A percentile compares a stretch with the other conserved stretches of the same genome.
Conservation (phyloP, 2,797 vertebrate species). For the Sebastes paucispinis region DNA sequence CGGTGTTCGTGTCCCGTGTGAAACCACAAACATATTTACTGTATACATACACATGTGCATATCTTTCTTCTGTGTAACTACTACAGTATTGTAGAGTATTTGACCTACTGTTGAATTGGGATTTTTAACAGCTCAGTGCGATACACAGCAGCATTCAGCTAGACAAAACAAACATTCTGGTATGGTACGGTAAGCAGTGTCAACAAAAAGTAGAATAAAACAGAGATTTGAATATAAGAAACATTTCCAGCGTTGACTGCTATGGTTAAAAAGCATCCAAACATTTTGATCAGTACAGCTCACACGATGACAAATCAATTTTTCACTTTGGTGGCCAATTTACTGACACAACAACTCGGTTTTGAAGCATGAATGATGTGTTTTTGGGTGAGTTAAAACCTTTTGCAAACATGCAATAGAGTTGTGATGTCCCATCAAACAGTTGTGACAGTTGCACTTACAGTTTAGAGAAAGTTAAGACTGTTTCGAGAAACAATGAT, state of each 20-base stretch:
- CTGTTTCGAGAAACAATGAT: neutral
- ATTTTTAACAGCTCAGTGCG: too few species aligned
- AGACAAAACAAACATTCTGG: too few species aligned
- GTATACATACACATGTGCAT: too few species aligned
- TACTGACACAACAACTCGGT: neutral
- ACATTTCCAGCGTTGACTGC: neutral
- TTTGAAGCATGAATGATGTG: neutral
- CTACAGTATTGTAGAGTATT: too few species aligned
- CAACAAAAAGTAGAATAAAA: neutral
- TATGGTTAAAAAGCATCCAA: rapidly evolving
- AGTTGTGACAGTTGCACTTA: neutral
- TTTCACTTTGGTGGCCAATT: neutral
- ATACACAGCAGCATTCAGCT: too few species aligned
- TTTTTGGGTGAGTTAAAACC: neutral
- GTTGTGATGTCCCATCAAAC: neutral
- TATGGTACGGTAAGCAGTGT: too few species aligned
- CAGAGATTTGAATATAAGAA: neutral
- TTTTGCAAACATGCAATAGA: neutral
- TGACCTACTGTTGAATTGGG: too few species aligned
- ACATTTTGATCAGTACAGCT: neutral
- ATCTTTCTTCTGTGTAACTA: too few species aligned
- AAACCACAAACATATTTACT: too few species aligned
- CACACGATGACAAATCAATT: neutral
- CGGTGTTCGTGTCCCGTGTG: too few species aligned
- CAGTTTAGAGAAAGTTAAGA: neutral